Evolutionary conservation across 2,113 vertebrate genomes (phyloP).

Genomic region (Pipra filicauda): DNA sequence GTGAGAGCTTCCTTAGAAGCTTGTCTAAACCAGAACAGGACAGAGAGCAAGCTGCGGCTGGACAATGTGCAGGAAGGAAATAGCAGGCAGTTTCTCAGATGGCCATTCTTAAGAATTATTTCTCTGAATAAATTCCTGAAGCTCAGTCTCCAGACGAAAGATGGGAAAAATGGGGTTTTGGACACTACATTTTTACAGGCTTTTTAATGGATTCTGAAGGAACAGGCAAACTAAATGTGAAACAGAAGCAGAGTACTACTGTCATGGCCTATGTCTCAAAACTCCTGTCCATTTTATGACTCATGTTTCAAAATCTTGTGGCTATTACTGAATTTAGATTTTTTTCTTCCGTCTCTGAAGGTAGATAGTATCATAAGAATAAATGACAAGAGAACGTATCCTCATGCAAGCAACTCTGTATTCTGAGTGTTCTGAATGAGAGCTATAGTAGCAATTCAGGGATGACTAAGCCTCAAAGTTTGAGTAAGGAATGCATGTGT

Average conservation of each 20-base stretch:
- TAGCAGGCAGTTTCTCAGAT: background rate
- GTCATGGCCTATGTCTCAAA: background rate
- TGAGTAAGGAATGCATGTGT: background rate
- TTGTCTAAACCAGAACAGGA: background rate
- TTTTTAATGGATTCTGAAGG: background rate
- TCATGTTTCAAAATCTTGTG: background rate
- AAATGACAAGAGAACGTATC: background rate
- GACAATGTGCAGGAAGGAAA: background rate
- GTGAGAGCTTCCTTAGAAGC: background rate
- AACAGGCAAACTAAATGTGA: background rate
- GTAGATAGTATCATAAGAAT: background rate
- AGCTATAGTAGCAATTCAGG: background rate
- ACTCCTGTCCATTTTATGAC: background rate
- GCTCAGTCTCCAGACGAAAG: background rate
- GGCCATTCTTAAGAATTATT: background rate
- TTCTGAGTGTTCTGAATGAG: background rate
- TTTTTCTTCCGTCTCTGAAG: background rate
- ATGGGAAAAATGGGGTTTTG: background rate
- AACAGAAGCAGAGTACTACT: background rate
- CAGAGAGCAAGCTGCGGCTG: background rate
- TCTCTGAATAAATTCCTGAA: background rate
- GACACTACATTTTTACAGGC: background rate
- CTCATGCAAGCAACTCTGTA: background rate
- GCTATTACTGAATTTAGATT: background rate
- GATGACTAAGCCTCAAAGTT: background rate